phyloP scores from a whole-genome alignment of 2,113 vertebrate genomes.

The Ondatra zibethicus region DNA sequence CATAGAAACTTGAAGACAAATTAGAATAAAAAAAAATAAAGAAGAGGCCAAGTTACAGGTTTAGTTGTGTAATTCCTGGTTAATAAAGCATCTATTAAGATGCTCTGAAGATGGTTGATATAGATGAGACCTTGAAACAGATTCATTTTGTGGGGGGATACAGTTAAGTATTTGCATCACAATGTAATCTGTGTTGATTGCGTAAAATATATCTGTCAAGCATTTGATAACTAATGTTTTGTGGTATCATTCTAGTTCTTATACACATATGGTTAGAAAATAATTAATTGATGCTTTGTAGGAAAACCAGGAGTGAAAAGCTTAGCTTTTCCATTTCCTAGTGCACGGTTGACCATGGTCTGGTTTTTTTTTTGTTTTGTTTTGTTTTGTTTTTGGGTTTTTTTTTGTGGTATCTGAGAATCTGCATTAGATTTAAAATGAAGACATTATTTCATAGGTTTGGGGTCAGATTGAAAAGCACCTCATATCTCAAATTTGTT shows the following conservation, averaged over 20 bases:
- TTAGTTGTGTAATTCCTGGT: slow-evolving; percentile 31
- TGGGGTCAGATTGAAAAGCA: neutral
- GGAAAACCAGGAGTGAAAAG: neutral
- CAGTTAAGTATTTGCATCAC: neutral
- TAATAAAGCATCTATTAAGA: slow-evolving; percentile 40
- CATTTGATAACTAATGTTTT: slow-evolving; percentile 1
- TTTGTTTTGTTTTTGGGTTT: slow-evolving; percentile 23
- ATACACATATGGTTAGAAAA: slow-evolving; percentile 22
- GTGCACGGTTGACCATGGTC: neutral
- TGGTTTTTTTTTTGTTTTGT: slow-evolving; percentile 8
- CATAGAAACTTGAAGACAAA: neutral
- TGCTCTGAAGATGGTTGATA: neutral
- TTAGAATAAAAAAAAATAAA: slow-evolving; percentile 13
- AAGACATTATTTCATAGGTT: neutral
- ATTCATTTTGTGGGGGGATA: neutral
- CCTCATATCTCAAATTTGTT: neutral
- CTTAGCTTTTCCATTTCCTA: neutral
- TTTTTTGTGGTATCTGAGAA: neutral
- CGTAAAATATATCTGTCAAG: neutral
- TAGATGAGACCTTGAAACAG: neutral
- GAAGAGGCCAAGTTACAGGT: neutral
- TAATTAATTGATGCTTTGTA: slow-evolving; percentile 29
- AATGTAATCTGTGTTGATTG: slow-evolving; percentile 49
- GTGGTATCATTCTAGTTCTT: slow-evolving; percentile 40
- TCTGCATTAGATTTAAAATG: slow-evolving; percentile 12